These are phyloP conservation scores for Aphaenogaster ashmeadi DNA, from an alignment of 1,140 invertebrate species.

Conservation along the genomic window DNA sequence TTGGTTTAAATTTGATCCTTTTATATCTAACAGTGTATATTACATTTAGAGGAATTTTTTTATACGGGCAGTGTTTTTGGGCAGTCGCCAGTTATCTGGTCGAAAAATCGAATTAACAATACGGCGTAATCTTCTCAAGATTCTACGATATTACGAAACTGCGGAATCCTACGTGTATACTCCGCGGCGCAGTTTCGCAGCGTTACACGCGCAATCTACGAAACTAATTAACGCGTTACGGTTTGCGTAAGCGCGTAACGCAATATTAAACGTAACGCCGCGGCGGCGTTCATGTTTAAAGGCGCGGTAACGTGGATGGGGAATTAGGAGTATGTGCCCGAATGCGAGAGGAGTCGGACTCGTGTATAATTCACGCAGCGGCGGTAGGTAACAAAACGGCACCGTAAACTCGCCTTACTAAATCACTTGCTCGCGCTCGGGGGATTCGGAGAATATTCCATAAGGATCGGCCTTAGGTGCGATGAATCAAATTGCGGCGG, in stretches of 20 bases:
- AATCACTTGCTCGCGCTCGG: slow-evolving; percentile 50
- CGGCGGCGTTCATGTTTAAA: slow-evolving; percentile 33
- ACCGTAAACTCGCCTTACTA: slow-evolving; percentile 45
- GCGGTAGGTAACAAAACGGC: slow-evolving; percentile 54
- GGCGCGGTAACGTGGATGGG: slow-evolving; percentile 5
- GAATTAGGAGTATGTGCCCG: slow-evolving; percentile 46
- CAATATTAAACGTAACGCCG: slow-evolving; percentile 48
- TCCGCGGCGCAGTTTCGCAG: not conserved
- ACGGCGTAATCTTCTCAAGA: not conserved
- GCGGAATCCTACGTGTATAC: not conserved
- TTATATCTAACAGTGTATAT: no score
- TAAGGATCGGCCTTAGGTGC: slow-evolving; percentile 34
- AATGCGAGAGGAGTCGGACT: slow-evolving; percentile 36
- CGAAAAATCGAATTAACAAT: not conserved
- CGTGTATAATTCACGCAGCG: slow-evolving; percentile 44
- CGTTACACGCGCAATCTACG: not conserved
- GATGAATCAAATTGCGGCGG: slow-evolving; percentile 48
- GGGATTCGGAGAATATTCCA: slow-evolving; percentile 33
- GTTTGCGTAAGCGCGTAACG: slow-evolving; percentile 47
- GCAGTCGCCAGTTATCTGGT: not conserved
- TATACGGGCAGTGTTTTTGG: not conserved
- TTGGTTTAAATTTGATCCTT: no score
- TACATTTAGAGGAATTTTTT: no score
- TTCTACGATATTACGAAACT: not conserved
- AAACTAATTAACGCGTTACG: slow-evolving; percentile 52